Base-by-base conservation (phyloP, 92 coral and sea anemone genomes). In the Phenganax subtilis region DNA sequence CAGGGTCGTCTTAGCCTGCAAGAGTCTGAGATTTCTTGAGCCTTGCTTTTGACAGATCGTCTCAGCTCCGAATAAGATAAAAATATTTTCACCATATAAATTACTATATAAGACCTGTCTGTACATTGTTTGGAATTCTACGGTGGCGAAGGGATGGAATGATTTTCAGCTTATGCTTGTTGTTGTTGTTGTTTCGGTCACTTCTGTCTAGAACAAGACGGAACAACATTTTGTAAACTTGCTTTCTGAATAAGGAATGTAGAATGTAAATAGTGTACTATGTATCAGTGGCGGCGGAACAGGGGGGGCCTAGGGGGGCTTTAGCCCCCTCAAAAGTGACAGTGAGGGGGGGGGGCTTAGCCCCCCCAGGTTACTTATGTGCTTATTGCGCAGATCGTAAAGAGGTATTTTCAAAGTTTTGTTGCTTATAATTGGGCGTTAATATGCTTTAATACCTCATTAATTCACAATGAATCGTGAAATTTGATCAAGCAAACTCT, bases 11-110 rank as follows among this genome's bases (percentile, higher is more conserved):
- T 37, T 5, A 37, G 47, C 5, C 47, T 37, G 47, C 47, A 37
- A 5, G 47, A 37, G 5, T 37, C 47, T 37, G 47, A 37, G 47
- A 37, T 1, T 37, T 30, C 47, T 64, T 37, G 70, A 37, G 73
- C 16, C 30, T 37, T 68, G 37, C 37, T 64, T 10, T 64, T 9
- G 9, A 30, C 1, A 7, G 44, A 17, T 14, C 29, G 70, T 7
- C 30, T 64, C 12, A 68, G 31, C 73, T n/a, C 31, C 73, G 54
- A 30, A 68, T 68, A 52, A 68, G 53, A 30, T 68, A 37, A 68
- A 68, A 68, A 68, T 68, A 68, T 68, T 68, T 68, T 53, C 73
- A 68, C 73, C 73, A 37, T 27, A 68, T 37, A 14, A 68, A 37
- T 68, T 68, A 68, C 54, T 37, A 37, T 37, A 37, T 37, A 37